phyloP scores from a whole-genome alignment of 2,888 invertebrate genomes.

The Rhingia campestris region DNA sequence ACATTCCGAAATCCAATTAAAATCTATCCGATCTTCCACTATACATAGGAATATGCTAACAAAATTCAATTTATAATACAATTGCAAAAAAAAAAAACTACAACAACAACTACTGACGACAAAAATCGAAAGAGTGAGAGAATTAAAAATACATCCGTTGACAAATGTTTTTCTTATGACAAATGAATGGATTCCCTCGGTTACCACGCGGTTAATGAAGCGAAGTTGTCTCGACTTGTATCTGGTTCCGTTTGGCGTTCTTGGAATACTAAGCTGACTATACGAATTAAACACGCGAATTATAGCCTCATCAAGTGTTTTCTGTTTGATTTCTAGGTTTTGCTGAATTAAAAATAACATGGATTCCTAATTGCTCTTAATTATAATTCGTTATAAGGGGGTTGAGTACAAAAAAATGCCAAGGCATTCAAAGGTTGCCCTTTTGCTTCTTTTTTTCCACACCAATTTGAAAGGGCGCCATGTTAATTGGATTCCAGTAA shows the following conservation, averaged over 20 bases:
- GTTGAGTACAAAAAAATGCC: constrained; percentile 29
- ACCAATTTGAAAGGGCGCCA: background rate
- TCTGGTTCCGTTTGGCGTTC: constrained; percentile 1
- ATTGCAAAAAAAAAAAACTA: background rate
- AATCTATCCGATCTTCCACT: constrained; percentile 25
- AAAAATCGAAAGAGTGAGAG: constrained; percentile 9
- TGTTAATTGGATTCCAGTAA: constrained; percentile 50
- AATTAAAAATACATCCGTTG: constrained; percentile 19
- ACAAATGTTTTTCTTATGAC: constrained; percentile 64
- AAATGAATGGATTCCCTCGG: constrained; percentile 13
- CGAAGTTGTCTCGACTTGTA: constrained; percentile 19
- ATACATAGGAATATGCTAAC: constrained; percentile 12
- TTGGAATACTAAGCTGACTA: constrained; percentile 13
- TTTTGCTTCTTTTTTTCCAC: constrained; percentile 13
- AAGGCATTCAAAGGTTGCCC: constrained; percentile 31
- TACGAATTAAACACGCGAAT: constrained; percentile 10
- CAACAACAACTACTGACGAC: background rate
- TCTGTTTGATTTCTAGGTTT: constrained; percentile 27
- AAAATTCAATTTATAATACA: constrained; percentile 37
- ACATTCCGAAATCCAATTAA: background rate
- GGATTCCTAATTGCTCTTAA: constrained; percentile 42
- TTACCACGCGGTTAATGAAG: constrained; percentile 28
- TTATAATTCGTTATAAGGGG: constrained; percentile 27
- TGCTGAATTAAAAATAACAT: background rate
- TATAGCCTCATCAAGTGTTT: constrained; percentile 23